Percentiles rank a stretch among this genome's conserved stretches.
Conservation (phyloP, 2,888 invertebrate genomes). For the Folsomia candida region DNA sequence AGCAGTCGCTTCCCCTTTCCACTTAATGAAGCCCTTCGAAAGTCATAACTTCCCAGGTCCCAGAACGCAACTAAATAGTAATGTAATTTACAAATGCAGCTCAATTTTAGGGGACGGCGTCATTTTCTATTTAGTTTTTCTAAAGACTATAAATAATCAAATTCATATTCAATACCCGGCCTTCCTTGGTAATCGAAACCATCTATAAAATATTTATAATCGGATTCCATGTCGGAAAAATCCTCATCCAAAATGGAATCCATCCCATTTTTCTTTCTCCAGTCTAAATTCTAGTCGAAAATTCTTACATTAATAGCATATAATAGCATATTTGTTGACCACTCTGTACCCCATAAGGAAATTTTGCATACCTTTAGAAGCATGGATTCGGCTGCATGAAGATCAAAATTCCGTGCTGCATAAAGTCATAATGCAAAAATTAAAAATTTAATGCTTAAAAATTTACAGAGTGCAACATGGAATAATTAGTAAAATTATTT, state of each 20-base stretch:
- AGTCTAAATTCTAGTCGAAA: background rate
- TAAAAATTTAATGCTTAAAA: too few relatives aligned
- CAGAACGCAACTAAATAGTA: background rate
- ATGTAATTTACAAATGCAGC: too few relatives aligned
- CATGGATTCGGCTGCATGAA: background rate
- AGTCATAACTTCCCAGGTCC: background rate
- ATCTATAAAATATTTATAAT: background rate
- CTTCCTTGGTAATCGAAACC: background rate
- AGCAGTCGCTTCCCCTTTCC: background rate
- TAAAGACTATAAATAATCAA: too few relatives aligned
- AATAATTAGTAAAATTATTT: too few relatives aligned
- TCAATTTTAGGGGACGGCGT: too few relatives aligned
- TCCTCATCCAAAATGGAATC: background rate
- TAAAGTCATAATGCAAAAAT: too few relatives aligned
- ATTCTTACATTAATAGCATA: too few relatives aligned
- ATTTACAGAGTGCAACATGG: background rate
- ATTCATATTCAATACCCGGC: too few relatives aligned
- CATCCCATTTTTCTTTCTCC: background rate
- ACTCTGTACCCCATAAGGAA: too few relatives aligned
- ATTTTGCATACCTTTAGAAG: background rate
- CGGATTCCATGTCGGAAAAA: background rate
- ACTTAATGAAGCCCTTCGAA: background rate
- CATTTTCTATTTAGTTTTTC: too few relatives aligned
- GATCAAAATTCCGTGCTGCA: background rate
- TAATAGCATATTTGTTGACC: too few relatives aligned